Evolutionary conservation across 2,113 vertebrate species (phyloP).

Genomic region (Brienomyrus longianalis): DNA sequence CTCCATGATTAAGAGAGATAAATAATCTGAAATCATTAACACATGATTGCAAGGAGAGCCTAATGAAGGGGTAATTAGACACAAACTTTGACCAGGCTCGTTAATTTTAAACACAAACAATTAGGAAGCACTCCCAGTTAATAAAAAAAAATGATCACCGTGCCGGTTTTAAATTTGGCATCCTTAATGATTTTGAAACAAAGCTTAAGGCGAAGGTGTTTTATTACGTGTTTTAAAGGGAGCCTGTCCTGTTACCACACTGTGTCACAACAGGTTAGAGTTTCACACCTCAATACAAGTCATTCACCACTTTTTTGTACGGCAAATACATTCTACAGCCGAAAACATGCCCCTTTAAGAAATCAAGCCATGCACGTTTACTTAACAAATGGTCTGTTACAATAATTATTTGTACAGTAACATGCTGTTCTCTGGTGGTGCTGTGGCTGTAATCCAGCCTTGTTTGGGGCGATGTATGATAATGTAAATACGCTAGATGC

Average conservation of each 20-base stretch:
- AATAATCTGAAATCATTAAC: slow-evolving; percentile 57
- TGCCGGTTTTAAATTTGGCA: slow-evolving; percentile 58
- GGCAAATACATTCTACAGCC: neutral
- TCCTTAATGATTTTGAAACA: slow-evolving; percentile 56
- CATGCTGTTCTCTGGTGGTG: neutral
- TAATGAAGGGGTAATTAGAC: slow-evolving; percentile 66
- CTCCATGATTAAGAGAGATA: slow-evolving; percentile 34
- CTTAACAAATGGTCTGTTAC: neutral
- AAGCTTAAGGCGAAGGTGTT: slow-evolving; percentile 39
- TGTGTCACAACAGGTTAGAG: neutral
- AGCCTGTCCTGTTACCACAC: slow-evolving; percentile 15
- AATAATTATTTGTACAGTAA: neutral
- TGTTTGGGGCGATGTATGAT: neutral
- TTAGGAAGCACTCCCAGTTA: slow-evolving; percentile 50
- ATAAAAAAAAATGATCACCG: slow-evolving; percentile 60
- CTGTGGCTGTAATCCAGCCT: neutral
- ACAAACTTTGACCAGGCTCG: slow-evolving; percentile 64
- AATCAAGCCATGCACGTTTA: neutral
- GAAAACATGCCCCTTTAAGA: neutral
- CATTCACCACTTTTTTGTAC: neutral
- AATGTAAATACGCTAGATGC: neutral
- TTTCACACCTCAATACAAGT: neutral
- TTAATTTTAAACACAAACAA: slow-evolving; percentile 62
- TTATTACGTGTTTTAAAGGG: slow-evolving; percentile 26
- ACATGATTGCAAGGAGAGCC: slow-evolving; percentile 59